These are phyloP conservation scores for Encarsia formosa DNA, from an alignment of 2,888 invertebrate genomes.

Conservation along the genomic window DNA sequence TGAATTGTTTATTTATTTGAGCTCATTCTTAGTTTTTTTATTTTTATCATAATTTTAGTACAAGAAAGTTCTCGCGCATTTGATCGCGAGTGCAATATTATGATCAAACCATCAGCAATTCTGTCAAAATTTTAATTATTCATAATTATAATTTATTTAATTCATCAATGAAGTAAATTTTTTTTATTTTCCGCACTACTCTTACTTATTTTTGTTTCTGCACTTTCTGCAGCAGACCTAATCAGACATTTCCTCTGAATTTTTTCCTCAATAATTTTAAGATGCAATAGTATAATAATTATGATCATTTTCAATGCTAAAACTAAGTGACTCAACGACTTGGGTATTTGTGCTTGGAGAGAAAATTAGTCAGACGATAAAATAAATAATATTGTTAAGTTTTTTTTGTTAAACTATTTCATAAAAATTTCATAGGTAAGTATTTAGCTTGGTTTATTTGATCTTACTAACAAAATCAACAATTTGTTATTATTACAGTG, in stretches of 20 bases:
- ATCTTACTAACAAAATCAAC: slow-evolving; percentile 22
- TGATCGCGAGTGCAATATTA: neutral
- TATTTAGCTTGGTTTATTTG: slow-evolving; percentile 25
- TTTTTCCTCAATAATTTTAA: slow-evolving; percentile 22
- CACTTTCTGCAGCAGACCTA: slow-evolving; percentile 47
- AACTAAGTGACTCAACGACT: slow-evolving; percentile 7
- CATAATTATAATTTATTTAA: too few relatives aligned
- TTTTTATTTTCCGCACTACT: slow-evolving; percentile 20
- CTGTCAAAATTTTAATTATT: slow-evolving; percentile 13
- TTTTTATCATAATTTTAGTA: neutral
- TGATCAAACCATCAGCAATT: neutral
- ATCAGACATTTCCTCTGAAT: slow-evolving; percentile 44
- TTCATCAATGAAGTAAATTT: neutral
- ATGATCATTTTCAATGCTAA: slow-evolving; percentile 5
- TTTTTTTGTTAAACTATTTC: slow-evolving; percentile 10
- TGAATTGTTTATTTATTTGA: slow-evolving; percentile 19
- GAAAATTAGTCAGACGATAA: neutral
- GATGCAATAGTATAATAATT: slow-evolving; percentile 12
- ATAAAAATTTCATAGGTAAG: slow-evolving; percentile 21
- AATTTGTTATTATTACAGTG: slow-evolving; percentile 14
- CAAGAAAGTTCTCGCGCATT: neutral
- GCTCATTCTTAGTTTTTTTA: slow-evolving; percentile 5
- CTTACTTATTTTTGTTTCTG: slow-evolving; percentile 29
- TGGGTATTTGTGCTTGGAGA: slow-evolving; percentile 20
- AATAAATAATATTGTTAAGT: slow-evolving; percentile 4